Percentiles rank a stretch among this genome's conserved stretches.
phyloP scores from a whole-genome alignment of 2,113 vertebrate species.

The Solea solea region DNA sequence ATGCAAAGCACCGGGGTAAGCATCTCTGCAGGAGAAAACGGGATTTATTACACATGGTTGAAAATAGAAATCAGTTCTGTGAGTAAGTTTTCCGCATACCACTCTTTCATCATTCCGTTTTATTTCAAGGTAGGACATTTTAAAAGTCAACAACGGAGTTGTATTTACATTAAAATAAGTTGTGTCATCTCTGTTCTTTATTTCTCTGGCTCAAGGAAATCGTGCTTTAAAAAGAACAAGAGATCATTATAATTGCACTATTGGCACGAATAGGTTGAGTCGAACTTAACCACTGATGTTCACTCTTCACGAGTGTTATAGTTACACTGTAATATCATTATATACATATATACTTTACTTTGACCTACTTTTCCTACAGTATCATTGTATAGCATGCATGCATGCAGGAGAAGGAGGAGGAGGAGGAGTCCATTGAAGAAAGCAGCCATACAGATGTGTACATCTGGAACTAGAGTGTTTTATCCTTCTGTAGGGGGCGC shows the following conservation, averaged over 20 bases:
- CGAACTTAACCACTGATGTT: no score
- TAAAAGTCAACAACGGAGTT: background rate
- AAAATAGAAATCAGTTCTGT: background rate
- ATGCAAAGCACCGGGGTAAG: constrained; percentile 82
- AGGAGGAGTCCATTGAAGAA: constrained; percentile 48
- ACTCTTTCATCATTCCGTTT: background rate
- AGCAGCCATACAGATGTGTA: constrained; percentile 76
- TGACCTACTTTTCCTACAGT: constrained; percentile 19
- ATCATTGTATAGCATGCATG: constrained; percentile 9
- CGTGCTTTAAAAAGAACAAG: no score
- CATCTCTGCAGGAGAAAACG: background rate
- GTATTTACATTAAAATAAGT: background rate
- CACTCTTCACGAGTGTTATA: no score
- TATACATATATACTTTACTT: background rate
- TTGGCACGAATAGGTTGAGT: no score
- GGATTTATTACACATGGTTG: background rate
- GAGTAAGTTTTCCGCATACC: background rate
- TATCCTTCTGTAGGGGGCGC: constrained; percentile 64
- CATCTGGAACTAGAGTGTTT: constrained; percentile 68
- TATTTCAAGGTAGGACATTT: background rate
- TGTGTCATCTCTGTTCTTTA: no score
- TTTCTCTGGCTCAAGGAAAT: no score
- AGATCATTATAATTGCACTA: no score
- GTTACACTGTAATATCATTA: no score
- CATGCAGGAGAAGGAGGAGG: background rate